Base-by-base conservation (phyloP, 1,140 invertebrate species). In the Orius insidiosus region DNA sequence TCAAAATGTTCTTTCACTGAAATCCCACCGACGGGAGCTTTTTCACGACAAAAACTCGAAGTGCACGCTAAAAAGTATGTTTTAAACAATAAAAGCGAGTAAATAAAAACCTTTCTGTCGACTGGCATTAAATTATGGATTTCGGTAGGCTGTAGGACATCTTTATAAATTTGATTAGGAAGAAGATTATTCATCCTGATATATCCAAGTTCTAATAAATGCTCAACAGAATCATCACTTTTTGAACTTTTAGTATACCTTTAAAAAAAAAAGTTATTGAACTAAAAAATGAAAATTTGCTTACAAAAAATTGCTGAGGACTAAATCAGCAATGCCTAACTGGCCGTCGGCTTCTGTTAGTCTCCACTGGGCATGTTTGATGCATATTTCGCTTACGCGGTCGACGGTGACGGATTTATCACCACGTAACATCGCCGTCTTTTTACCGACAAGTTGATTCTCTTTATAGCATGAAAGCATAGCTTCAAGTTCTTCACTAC, bases 1-100 rank as follows among this genome's bases (percentile, higher is more conserved):
- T 96, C 92, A 62, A 98, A 94, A 66, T 98, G 93, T 59, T 98
- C 94, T 61, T 98, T 98, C 0, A 99, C 87, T 0, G 89, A 86
- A 52, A 98, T 98, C 1, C 94, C 95, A 37, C 89, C 93, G 31
- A 98, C 92, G 13, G 88, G 82, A 40, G 86, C 84, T 53, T 83
- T 81, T 63, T 93, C 87, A 32, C 85, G 68, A 54, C 87, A 93
- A 63, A 89, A 34, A 92, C 79, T 48, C 87, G 67, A 34, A 93
- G 62, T 24, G 87, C 82, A 53, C 84, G 72, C 66, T 84, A 60
- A 42, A 62, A 61, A 48, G 45, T n/a, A n/a, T n/a, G n/a, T n/a
- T 11, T 15, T n/a, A 3, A 36, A n/a, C 4, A 36, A 36, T 3
- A 36, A 36, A 36, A 11, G 35, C 35, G 9, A 11, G 9, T 5